Evolutionary conservation across 2,797 vertebrate genomes (phyloP).

Genomic region (Enteromius paludinosus): DNA sequence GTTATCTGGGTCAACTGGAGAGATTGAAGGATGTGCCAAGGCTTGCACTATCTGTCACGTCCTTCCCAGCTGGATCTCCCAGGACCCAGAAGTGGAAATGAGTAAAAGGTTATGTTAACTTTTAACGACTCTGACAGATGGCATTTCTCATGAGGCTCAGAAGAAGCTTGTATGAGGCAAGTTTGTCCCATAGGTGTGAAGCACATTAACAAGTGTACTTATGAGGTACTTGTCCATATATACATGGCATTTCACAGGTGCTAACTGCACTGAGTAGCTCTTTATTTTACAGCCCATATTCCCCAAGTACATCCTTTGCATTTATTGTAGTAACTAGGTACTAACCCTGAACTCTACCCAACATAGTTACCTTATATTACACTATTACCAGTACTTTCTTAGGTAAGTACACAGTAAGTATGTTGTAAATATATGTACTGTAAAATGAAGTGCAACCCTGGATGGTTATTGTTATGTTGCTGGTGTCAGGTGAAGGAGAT

Average conservation of each 20-base stretch:
- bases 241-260: not conserved
- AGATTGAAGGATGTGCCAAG: slow-evolving; percentile 32
- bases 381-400: too few species aligned
- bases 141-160: slow-evolving; percentile 25
- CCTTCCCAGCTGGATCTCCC: slow-evolving; percentile 28
- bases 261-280: not conserved
- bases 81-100: slow-evolving; percentile 32
- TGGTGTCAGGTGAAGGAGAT: too few species aligned
- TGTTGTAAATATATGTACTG: too few species aligned
- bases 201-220: slow-evolving; percentile 14
- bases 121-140: slow-evolving; percentile 38
- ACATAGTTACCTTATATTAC: too few species aligned
- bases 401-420: too few species aligned
- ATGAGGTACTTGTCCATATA: not conserved
- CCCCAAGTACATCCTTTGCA: too few species aligned
- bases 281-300: too few species aligned
- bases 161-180: slow-evolving; percentile 16
- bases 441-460: too few species aligned
- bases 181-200: not conserved
- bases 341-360: too few species aligned
- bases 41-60: slow-evolving; percentile 23
- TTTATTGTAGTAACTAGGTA: too few species aligned
- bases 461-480: too few species aligned
- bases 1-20: slow-evolving; percentile 39
- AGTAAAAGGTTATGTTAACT: slow-evolving; percentile 36